Conservation (phyloP, 1,140 invertebrate genomes). For the Meloidogyne chitwoodi region DNA sequence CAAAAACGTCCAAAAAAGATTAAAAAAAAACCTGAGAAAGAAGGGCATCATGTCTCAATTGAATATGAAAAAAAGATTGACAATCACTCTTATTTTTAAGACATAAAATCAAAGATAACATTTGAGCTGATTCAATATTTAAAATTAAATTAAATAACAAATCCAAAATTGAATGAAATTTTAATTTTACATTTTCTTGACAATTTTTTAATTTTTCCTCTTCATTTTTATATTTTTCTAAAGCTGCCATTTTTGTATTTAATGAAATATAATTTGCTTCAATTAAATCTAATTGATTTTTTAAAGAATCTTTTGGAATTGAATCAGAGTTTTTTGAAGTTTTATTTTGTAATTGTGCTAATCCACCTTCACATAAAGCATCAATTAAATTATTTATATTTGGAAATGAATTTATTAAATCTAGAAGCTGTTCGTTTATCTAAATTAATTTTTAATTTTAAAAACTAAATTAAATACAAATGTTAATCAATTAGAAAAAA, state of each 20-base stretch:
- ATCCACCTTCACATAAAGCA: slow-evolving; percentile 33
- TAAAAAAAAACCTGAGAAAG: slow-evolving; percentile 29
- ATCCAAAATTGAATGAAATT: slow-evolving; percentile 41
- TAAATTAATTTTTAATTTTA: slow-evolving; percentile 30
- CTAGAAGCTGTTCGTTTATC: slow-evolving; percentile 33
- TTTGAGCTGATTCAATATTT: slow-evolving; percentile 28
- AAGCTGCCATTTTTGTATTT: slow-evolving; percentile 47
- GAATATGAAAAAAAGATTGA: slow-evolving; percentile 45
- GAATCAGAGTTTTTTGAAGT: not conserved
- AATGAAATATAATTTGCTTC: slow-evolving; percentile 41
- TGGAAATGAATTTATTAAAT: slow-evolving; percentile 47
- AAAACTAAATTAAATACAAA: no score
- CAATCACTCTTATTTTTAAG: slow-evolving; percentile 33
- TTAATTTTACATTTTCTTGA: slow-evolving; percentile 32
- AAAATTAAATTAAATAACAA: slow-evolving; percentile 26
- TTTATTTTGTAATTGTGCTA: slow-evolving; percentile 19
- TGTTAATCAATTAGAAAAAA: no score
- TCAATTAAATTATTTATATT: slow-evolving; percentile 46
- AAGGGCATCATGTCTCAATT: slow-evolving; percentile 38
- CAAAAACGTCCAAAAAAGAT: not conserved
- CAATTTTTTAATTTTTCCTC: not conserved
- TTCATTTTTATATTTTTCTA: slow-evolving; percentile 33
- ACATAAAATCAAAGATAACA: slow-evolving; percentile 27
- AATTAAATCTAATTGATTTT: slow-evolving; percentile 40
- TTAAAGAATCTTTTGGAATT: slow-evolving; percentile 22